phyloP scores from a whole-genome alignment of 1,140 invertebrate species.

The Scaptomyza graminum region DNA sequence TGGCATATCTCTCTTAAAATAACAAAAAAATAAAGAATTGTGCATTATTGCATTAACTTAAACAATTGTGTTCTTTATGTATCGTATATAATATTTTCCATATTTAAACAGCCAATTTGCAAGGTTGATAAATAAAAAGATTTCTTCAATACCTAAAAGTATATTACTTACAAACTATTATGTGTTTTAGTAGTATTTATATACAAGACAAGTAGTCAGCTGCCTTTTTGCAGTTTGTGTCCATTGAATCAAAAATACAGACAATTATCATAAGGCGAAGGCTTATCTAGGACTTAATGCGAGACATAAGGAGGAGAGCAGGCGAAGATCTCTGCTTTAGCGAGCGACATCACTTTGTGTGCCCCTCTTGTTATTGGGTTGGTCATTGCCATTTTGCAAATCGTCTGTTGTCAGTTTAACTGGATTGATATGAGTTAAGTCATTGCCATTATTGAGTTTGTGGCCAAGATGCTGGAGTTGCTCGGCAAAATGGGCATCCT shows the following conservation, averaged over 20 bases:
- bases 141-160: conserved; percentile 42
- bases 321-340: background rate
- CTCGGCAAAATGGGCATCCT: conserved; percentile 62
- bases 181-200: conserved; percentile 51
- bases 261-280: conserved; percentile 35
- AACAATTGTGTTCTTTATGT: conserved; percentile 19
- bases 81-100: conserved; percentile 41
- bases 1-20: conserved; percentile 58
- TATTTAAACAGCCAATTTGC: conserved; percentile 40
- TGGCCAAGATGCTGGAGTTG: conserved; percentile 69
- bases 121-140: conserved; percentile 61
- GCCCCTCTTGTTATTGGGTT: conserved; percentile 22
- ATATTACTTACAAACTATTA: conserved; percentile 58
- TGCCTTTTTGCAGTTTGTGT: conserved; percentile 34
- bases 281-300: conserved; percentile 40
- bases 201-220: conserved; percentile 65
- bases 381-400: conserved; percentile 52
- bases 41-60: conserved; percentile 41
- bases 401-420: conserved; percentile 53
- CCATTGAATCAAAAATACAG: conserved; percentile 15
- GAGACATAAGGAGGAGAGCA: conserved; percentile 1
- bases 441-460: conserved; percentile 72
- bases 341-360: conserved; percentile 26
- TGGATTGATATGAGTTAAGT: conserved; percentile 40
- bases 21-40: conserved; percentile 58